Base-by-base conservation (phyloP, 2,113 vertebrate genomes). In the Actenoides hombroni region DNA sequence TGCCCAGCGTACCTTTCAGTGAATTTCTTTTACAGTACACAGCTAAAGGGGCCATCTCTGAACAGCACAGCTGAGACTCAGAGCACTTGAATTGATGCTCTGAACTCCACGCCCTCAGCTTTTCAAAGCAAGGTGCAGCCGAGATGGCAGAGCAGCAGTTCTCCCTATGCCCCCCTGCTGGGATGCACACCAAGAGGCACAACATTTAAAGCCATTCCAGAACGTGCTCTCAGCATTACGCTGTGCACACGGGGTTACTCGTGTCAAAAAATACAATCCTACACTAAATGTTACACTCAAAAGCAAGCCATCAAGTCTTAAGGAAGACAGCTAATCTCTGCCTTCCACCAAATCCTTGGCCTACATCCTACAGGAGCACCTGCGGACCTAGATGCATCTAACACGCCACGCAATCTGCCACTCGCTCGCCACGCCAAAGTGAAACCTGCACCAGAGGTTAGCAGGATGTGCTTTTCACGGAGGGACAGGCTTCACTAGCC, bases 291-390 rank as follows among this genome's bases (percentile, higher is more conserved):
- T 24, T 69, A 83, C 46, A 73, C 49, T 83, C 90, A 37, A 82
- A 90, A 93, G 46, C 63, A 95, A 86, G 83, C 31, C 49, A 33
- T 86, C 79, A 42, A 65, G 25, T 80, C 68, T 61, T 78, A 29
- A 39, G 61, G 75, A 61, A 67, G 37, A 77, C 49, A 94, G 64
- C 25, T 94, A 60, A 61, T 83, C 83, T 73, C 87, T 40, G 28
- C 44, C 51, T 93, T 65, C 75, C 33, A 65, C 24, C 26, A 56
- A 86, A 40, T 46, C 40, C 26, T 70, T 74, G 60, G 54, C 65
- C 53, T 75, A 16, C 9, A 12, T 11, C 44, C 39, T 49, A 8
- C 25, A 64, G 59, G 29, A 56, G 17, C 60, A 25, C 44, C 70
- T 65, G 25, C 1, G 1, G n/a, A 46, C 33, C 39, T 44, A 7